A percentile compares a stretch with the other conserved stretches of the same genome.
phyloP scores from a whole-genome alignment of 1,140 invertebrate genomes.

The Ips nitidus region DNA sequence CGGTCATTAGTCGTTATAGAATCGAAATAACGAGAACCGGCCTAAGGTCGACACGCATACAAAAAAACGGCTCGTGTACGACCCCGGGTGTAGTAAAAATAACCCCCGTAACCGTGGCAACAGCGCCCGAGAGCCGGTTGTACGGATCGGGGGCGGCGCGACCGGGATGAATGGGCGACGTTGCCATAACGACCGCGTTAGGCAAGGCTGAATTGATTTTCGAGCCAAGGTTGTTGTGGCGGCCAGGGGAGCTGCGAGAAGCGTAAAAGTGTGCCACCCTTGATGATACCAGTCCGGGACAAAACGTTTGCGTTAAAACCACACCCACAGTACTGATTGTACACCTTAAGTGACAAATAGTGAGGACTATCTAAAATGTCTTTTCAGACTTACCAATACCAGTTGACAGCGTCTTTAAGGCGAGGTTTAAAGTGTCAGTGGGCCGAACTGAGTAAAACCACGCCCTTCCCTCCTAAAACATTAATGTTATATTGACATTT shows the following conservation, averaged over 20 bases:
- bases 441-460: no score
- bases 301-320: not conserved
- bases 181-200: constrained; percentile 43
- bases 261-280: no score
- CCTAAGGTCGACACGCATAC: not conserved
- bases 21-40: no score
- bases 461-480: no score
- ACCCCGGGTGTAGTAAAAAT: constrained; percentile 26
- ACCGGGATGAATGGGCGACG: constrained; percentile 48
- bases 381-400: no score
- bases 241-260: constrained; percentile 5
- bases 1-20: no score
- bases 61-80: constrained; percentile 17
- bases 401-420: no score
- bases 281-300: not conserved
- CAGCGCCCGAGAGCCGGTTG: constrained; percentile 24
- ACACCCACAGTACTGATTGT: not conserved
- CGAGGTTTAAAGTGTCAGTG: no score
- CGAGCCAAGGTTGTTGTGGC: constrained; percentile 42
- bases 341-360: not conserved
- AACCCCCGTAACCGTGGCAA: constrained; percentile 32
- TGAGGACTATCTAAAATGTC: not conserved
- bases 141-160: constrained; percentile 39
- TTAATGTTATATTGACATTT: no score
- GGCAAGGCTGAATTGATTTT: constrained; percentile 51